A percentile compares a stretch with the other conserved stretches of the same genome.
phyloP scores from a whole-genome alignment of 2,113 vertebrate species.

The Neofelis nebulosa region DNA sequence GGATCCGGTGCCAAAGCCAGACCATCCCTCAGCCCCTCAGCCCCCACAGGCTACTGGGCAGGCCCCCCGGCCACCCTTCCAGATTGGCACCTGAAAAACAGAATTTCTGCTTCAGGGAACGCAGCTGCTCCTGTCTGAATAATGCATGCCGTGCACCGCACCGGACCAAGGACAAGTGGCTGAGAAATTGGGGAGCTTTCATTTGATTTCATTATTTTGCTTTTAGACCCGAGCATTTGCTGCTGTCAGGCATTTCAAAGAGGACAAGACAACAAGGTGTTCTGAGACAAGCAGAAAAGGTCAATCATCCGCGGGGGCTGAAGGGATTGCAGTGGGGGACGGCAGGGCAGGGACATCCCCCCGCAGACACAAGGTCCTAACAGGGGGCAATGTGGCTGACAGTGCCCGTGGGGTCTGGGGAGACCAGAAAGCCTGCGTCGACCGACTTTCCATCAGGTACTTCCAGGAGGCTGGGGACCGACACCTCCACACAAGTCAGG shows the following conservation, averaged over 20 bases:
- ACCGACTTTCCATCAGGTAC: neutral
- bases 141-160: slow-evolving; percentile 73
- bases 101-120: slow-evolving; percentile 81
- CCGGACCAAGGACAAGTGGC: slow-evolving; percentile 71
- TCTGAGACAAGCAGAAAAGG: slow-evolving; percentile 39
- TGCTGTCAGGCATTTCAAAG: slow-evolving; percentile 74
- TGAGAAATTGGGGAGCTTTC: slow-evolving; percentile 75
- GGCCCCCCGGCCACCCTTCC: slow-evolving; percentile 50
- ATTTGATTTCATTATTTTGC: slow-evolving; percentile 78
- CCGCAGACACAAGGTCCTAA: neutral
- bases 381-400: rapidly evolving
- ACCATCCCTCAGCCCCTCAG: neutral
- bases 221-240: slow-evolving; percentile 70
- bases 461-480: neutral
- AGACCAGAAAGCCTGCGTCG: neutral
- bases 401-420: neutral
- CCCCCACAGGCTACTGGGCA: neutral
- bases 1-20: neutral
- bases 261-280: slow-evolving; percentile 57
- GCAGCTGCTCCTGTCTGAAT: slow-evolving; percentile 82
- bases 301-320: neutral
- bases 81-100: slow-evolving; percentile 69
- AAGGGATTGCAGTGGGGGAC: neutral
- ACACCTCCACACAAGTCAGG: neutral
- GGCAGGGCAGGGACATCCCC: neutral